Base-by-base conservation (phyloP, 2,888 invertebrate species). In the Archaeoteleia sp. region DNA sequence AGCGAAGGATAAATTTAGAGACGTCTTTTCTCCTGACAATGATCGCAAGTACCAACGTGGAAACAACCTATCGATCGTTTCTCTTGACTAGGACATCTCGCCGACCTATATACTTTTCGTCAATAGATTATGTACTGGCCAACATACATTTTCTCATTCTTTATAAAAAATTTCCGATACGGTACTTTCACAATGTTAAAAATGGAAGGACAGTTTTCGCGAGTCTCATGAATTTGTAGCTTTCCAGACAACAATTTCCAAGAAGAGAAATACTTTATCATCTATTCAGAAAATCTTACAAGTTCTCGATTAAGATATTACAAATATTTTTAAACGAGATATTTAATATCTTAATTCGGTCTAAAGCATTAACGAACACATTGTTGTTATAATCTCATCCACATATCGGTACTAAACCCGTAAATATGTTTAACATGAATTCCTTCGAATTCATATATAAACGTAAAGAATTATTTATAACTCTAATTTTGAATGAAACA, bases 1-100 rank as follows among this genome's bases (percentile, higher is more conserved):
- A 60, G 68, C 70, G 65, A 58, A 71, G 74, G 75, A 82, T 81
- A 81, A 82, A 83, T 83, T 76, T 75, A 75, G 73, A 71, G 68
- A 73, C 60, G 43, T 66, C 55, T 61, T 65, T 60, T 63, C 46
- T 54, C 42, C 45, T 55, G 54, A 63, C 62, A 55, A 58, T 61
- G 49, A 62, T 62, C 67, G 46, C 53, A 53, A 68, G 46, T 49
- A 54, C 55, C 46, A 61, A 58, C 48, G 37, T 23, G 34, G 54
- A 63, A n/a, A 57, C 53, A 48, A 68, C 53, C 13, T 68, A 63
- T 68, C 67, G 67, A 68, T 68, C 62, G 62, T 37, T 62, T 43
- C 42, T 32, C 54, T 48, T 39, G 29, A 62, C 62, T 57, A 61
- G 51, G 40, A 61, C 53, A 51, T 67, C 55, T 40, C 34, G 13